These are phyloP conservation scores for Acronicta alni DNA, from an alignment of 2,888 invertebrate genomes.

Conservation along the genomic window DNA sequence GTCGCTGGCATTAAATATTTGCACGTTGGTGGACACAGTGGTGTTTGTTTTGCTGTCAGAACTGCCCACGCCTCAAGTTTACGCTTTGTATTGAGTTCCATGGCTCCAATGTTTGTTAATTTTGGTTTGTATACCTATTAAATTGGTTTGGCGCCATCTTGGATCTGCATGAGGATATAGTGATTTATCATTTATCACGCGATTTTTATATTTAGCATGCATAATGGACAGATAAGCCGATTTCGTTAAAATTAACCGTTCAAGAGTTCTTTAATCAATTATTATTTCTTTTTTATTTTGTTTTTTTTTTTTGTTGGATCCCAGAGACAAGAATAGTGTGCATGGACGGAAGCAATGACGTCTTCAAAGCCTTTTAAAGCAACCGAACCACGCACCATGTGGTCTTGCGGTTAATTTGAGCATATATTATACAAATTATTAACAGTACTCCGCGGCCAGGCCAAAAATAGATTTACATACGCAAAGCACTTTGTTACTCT, in stretches of 20 bases:
- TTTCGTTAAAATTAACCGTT: too few relatives aligned
- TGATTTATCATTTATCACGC: too few relatives aligned
- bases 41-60: conserved; percentile 45
- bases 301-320: background rate
- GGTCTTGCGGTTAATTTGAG: conserved; percentile 12
- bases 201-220: too few relatives aligned
- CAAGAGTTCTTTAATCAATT: too few relatives aligned
- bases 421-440: conserved; percentile 11
- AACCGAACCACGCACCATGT: background rate
- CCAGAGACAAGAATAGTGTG: too few relatives aligned
- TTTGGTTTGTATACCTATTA: conserved; percentile 14
- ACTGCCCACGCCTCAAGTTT: conserved; percentile 38
- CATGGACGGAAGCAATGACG: conserved; percentile 5
- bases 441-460: too few relatives aligned
- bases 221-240: too few relatives aligned
- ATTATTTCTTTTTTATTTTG: too few relatives aligned
- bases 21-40: conserved; percentile 26
- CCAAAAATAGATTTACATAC: background rate
- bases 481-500: too few relatives aligned
- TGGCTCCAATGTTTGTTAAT: conserved; percentile 22
- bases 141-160: conserved; percentile 9
- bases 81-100: conserved; percentile 40
- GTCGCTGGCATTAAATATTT: conserved; percentile 42
- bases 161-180: background rate
- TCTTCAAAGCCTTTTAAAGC: conserved; percentile 15